A percentile compares a stretch with the other conserved stretches of the same genome.
Evolutionary conservation across 2,797 vertebrate species (phyloP).

Genomic region (Pseudocheirus occidentalis): DNA sequence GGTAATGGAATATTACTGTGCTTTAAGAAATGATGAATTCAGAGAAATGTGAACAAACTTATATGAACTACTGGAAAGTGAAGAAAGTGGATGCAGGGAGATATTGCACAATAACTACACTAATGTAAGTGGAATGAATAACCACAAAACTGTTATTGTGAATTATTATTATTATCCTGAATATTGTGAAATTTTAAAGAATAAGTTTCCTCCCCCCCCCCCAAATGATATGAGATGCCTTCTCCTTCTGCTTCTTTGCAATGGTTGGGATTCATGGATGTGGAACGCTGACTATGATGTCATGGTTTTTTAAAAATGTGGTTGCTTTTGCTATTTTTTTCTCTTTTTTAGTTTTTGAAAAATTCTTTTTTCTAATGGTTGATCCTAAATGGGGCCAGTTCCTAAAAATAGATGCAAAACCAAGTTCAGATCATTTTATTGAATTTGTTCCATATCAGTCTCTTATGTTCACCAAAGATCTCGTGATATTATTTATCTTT

Average conservation of each 20-base stretch:
- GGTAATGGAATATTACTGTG: too few relatives aligned
- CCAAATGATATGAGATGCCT: neutral
- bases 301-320: neutral
- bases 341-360: neutral
- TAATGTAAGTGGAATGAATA: neutral
- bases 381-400: neutral
- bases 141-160: neutral
- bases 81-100: neutral
- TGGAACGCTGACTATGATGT: neutral
- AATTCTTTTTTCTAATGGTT: neutral
- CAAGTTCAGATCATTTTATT: neutral
- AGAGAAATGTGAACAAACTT: neutral
- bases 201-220: neutral
- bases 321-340: neutral
- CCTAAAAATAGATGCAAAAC: neutral
- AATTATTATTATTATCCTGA: neutral
- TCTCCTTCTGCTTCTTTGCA: neutral
- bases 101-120: neutral
- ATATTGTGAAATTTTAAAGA: neutral
- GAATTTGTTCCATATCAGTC: neutral
- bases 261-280: neutral
- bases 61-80: neutral
- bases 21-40: too few relatives aligned
- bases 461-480: neutral
- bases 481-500: neutral